These are phyloP conservation scores for Orchesella cincta DNA, from an alignment of 1,140 invertebrate genomes.

Conservation along the genomic window DNA sequence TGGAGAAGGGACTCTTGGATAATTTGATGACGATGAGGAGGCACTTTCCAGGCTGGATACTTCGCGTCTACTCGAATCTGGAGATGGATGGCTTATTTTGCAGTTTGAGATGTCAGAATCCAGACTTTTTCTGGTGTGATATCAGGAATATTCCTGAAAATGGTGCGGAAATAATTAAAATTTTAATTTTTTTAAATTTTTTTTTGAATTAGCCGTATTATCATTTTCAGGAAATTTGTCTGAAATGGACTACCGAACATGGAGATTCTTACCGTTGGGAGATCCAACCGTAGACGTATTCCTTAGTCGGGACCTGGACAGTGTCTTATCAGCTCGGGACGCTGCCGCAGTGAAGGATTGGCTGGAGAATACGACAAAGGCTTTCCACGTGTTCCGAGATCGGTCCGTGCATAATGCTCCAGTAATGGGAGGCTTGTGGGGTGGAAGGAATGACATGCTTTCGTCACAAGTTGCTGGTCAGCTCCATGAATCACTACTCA, in stretches of 20 bases:
- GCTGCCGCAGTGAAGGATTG: conserved; percentile 51
- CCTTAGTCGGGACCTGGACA: conserved; percentile 48
- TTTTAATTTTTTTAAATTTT: neutral
- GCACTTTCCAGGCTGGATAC: neutral
- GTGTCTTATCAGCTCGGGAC: conserved; percentile 40
- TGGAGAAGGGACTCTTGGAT: too few species aligned
- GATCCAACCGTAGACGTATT: conserved; percentile 46
- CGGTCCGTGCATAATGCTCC: conserved; percentile 36
- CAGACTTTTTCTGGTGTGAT: neutral
- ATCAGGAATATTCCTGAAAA: neutral
- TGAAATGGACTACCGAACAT: conserved; percentile 33
- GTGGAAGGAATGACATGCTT: conserved; percentile 30
- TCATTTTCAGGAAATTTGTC: neutral
- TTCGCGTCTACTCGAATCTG: neutral
- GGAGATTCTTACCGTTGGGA: conserved; percentile 48
- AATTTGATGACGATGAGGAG: too few species aligned
- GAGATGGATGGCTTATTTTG: neutral
- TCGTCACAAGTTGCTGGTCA: neutral
- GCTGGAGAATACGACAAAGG: conserved; percentile 41
- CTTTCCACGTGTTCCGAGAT: conserved; percentile 53
- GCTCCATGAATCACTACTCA: neutral
- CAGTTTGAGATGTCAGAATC: neutral
- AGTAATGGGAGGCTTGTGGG: conserved; percentile 40
- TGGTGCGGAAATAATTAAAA: neutral
- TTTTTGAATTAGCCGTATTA: neutral